A percentile compares a stretch with the other conserved stretches of the same genome.
Evolutionary conservation across 2,113 vertebrate genomes (phyloP).

Genomic region (Aptenodytes patagonicus): DNA sequence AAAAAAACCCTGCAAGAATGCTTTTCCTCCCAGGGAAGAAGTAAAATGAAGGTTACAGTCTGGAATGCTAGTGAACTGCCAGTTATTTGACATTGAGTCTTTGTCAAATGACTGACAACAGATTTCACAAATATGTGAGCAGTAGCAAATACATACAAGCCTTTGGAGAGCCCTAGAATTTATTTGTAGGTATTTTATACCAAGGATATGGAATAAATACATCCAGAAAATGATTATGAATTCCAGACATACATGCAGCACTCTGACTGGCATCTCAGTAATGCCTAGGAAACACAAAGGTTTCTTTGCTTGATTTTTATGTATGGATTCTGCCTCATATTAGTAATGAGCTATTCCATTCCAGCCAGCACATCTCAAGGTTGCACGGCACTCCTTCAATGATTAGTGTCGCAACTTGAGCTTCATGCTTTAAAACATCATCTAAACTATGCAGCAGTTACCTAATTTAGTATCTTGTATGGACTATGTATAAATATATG

Average conservation of each 20-base stretch:
- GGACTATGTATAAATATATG: neutral
- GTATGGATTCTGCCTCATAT: neutral
- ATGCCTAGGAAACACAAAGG: neutral
- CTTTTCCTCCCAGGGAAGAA: neutral
- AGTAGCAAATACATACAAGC: neutral
- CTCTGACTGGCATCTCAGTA: neutral
- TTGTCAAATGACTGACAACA: constrained; percentile 9
- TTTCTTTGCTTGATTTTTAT: neutral
- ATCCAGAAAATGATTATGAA: neutral
- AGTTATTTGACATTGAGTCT: neutral
- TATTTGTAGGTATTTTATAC: neutral
- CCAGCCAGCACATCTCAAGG: neutral
- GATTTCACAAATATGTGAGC: neutral
- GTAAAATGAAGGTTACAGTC: neutral
- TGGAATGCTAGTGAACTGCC: neutral
- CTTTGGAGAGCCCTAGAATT: constrained; percentile 1
- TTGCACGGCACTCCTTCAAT: neutral
- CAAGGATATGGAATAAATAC: neutral
- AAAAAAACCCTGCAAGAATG: neutral
- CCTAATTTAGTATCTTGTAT: neutral
- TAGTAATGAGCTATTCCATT: neutral
- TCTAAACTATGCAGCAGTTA: neutral
- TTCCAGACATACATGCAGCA: neutral
- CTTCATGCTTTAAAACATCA: neutral
- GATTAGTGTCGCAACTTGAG: neutral